Conservation (phyloP, 2,113 vertebrate species). For the Callipepla californica region DNA sequence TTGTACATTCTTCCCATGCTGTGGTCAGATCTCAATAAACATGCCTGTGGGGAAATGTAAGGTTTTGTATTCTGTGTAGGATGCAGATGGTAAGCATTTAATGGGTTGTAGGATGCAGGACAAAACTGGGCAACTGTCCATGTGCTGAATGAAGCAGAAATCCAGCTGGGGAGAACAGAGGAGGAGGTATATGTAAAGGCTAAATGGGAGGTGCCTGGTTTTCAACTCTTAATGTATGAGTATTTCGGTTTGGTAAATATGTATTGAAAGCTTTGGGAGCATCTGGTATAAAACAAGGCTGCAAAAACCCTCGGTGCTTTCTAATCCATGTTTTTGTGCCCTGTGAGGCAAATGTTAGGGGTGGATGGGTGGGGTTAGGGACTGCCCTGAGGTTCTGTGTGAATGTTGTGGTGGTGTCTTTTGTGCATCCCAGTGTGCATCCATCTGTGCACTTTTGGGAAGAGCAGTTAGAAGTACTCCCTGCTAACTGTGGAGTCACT, state of each 20-base stretch:
- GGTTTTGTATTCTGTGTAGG: not conserved
- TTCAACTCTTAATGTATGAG: not conserved
- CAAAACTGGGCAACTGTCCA: not conserved
- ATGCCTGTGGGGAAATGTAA: not conserved
- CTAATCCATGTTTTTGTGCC: not conserved
- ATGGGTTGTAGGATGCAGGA: not conserved
- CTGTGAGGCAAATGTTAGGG: not conserved
- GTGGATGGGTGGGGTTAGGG: not conserved
- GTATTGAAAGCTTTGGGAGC: not conserved
- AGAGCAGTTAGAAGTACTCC: not conserved
- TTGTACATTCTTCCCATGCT: not conserved
- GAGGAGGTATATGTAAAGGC: not conserved
- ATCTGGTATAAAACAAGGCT: not conserved
- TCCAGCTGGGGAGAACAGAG: not conserved
- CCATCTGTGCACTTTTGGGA: not conserved
- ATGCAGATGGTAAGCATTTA: conserved; percentile 20
- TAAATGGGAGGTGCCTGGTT: not conserved
- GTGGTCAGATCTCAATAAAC: not conserved
- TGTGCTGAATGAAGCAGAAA: conserved; percentile 34
- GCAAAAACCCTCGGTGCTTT: not conserved
- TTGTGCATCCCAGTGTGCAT: not conserved
- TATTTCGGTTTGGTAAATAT: not conserved
- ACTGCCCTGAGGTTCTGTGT: not conserved
- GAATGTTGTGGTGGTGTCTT: not conserved
- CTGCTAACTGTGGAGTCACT: not conserved